Conservation (phyloP, 37 sponge, comb jelly and placozoan species). For the Spongilla lacustris region DNA sequence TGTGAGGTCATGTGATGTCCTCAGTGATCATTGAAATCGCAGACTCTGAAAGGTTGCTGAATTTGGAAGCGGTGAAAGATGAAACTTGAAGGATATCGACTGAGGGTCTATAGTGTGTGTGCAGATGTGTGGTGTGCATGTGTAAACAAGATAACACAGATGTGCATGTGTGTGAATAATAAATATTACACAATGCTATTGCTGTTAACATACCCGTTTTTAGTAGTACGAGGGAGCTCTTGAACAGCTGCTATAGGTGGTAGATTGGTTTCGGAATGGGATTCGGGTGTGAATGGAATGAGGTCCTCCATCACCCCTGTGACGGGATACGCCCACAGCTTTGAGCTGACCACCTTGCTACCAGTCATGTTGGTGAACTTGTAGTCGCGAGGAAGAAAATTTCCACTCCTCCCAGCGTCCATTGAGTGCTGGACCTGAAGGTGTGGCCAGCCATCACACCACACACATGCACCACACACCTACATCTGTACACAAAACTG, state of each 20-base stretch:
- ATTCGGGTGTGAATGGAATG: constrained; percentile 36
- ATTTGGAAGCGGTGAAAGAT: not conserved
- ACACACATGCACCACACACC: no score
- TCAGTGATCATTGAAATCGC: not conserved
- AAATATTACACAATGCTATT: not conserved
- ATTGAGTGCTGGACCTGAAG: constrained; percentile 48
- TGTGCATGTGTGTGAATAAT: constrained; percentile 20
- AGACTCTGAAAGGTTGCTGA: not conserved
- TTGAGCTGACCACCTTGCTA: constrained; percentile 17
- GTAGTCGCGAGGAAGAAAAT: constrained; percentile 62
- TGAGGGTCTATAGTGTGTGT: constrained; percentile 9
- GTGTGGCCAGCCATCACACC: no score
- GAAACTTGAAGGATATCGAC: no score
- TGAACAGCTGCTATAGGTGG: not conserved
- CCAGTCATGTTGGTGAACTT: constrained; percentile 37
- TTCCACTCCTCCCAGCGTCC: constrained; percentile 31
- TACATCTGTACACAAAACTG: no score
- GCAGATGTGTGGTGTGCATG: constrained; percentile 23
- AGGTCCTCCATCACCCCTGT: constrained; percentile 39
- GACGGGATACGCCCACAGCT: constrained; percentile 63
- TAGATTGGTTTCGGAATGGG: constrained; percentile 16
- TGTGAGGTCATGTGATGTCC: not conserved
- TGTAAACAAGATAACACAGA: constrained; percentile 11
- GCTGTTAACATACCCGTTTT: not conserved
- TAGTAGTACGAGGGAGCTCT: not conserved